phyloP scores from a whole-genome alignment of 2,797 vertebrate species.

The Tokudaia tokunoshimensis region DNA sequence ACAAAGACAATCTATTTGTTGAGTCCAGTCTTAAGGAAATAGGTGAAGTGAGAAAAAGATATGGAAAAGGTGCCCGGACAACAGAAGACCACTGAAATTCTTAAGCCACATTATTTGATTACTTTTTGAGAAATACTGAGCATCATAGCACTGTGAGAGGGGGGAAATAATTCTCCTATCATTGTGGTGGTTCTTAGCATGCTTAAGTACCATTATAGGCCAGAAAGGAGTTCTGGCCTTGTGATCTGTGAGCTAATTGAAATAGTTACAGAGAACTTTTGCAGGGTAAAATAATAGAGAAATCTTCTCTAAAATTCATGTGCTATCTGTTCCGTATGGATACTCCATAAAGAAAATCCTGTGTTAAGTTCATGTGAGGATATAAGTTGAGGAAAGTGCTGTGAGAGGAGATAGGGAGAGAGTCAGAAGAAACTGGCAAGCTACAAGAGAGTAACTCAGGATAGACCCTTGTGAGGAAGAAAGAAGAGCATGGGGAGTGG shows the following conservation, averaged over 20 bases:
- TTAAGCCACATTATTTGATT: background rate
- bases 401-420: background rate
- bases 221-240: background rate
- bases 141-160: background rate
- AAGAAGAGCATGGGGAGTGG: too few species aligned
- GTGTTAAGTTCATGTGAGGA: background rate
- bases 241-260: background rate
- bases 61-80: too few species aligned
- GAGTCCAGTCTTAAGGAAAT: too few species aligned
- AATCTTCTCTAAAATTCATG: background rate
- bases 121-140: background rate
- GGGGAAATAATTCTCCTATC: background rate
- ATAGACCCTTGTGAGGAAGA: background rate
- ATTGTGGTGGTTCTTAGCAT: background rate
- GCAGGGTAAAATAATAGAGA: background rate
- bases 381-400: background rate
- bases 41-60: too few species aligned
- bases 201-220: background rate
- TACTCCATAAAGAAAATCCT: background rate
- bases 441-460: background rate
- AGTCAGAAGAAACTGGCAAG: background rate
- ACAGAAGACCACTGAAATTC: too few species aligned
- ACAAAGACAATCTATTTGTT: too few species aligned
- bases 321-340: fast-evolving
- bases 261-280: background rate